phyloP scores from a whole-genome alignment of 2,888 invertebrate genomes.

The Candidula unifasciata region DNA sequence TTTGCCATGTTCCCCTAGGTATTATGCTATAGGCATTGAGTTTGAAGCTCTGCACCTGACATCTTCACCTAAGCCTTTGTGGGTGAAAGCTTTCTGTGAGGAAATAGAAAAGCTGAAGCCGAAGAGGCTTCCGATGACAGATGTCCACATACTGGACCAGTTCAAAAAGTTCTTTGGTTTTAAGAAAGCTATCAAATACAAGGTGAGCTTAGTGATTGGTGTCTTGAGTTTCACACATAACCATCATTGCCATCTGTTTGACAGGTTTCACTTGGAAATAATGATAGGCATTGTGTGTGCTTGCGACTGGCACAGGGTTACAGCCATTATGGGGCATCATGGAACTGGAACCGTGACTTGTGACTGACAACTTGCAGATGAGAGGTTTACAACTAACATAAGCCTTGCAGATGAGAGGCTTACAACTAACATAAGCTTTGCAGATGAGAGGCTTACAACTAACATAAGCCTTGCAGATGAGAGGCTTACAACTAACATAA shows the following conservation, averaged over 20 bases:
- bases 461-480: too few species aligned
- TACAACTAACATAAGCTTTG: too few species aligned
- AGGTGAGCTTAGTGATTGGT: conserved; percentile 62
- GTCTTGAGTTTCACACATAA: not conserved
- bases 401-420: too few species aligned
- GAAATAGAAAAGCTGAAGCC: conserved; percentile 73
- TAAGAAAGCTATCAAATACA: conserved; percentile 75
- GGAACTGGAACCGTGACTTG: too few species aligned
- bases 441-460: too few species aligned
- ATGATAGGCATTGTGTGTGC: too few species aligned
- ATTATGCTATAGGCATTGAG: conserved; percentile 72
- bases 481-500: too few species aligned
- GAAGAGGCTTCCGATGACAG: conserved; percentile 75
- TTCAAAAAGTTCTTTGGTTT: conserved; percentile 77
- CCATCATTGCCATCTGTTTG: not conserved
- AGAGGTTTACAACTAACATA: too few species aligned
- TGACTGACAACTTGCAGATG: too few species aligned
- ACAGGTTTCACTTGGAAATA: too few species aligned
- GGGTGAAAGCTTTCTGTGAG: conserved; percentile 75
- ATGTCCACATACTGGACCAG: conserved; percentile 76
- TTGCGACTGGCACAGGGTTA: too few species aligned
- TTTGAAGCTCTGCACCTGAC: conserved; percentile 77
- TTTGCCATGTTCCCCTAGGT: conserved; percentile 64
- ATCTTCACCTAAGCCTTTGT: conserved; percentile 75
- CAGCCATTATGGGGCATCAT: too few species aligned